Base-by-base conservation (phyloP, 2,797 vertebrate species). In the Rhabdomys pumilio region DNA sequence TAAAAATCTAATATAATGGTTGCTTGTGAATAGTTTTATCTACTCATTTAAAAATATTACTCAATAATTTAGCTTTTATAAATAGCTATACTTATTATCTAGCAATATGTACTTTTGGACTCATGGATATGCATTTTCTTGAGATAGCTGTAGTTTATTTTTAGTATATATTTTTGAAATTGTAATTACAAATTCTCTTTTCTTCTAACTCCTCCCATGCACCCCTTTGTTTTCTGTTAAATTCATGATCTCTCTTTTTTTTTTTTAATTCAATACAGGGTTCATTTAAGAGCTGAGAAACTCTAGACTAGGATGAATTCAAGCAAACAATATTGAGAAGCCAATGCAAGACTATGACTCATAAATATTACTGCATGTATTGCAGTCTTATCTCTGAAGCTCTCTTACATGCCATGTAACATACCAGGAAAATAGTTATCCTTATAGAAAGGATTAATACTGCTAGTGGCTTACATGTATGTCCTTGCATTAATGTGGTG, bases 1-100 rank as follows among this genome's bases (percentile, higher is more conserved):
- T 17, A 81, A 50, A 72, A 85, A 69, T 87, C 50, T 85, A 67
- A n/a, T 20, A 73, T 2, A 31, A 4, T 38, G 1, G 7, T 55
- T 95, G n/a, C 24, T 57, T 57, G 38, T 67, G 63, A 65, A 26
- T 85, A 89, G 26, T 82, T 91, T 93, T 22, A 34, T 9, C 85
- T 91, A 31, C 2, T 4, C 31, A 14, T 85, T 8, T 57, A 76
- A 22, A 88, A 95, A 90, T 14, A 65, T 29, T 65, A 65, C 63
- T 55, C 34, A 93, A 89, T 41, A 20, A 80, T n/a, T 65, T 72
- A 83, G 65, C 38, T 69, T 76, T 47, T 59, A 41, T 34, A 47
- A 44, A 79, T 50, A 83, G 14, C 4, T 41, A 17, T 34, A 3
- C 77, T 89, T 61, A n/a, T 79, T 67, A 73, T 34, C 20, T 87